These are phyloP conservation scores for Peromyscus melanophrys DNA, from an alignment of 2,797 vertebrate species.

Conservation along the genomic window DNA sequence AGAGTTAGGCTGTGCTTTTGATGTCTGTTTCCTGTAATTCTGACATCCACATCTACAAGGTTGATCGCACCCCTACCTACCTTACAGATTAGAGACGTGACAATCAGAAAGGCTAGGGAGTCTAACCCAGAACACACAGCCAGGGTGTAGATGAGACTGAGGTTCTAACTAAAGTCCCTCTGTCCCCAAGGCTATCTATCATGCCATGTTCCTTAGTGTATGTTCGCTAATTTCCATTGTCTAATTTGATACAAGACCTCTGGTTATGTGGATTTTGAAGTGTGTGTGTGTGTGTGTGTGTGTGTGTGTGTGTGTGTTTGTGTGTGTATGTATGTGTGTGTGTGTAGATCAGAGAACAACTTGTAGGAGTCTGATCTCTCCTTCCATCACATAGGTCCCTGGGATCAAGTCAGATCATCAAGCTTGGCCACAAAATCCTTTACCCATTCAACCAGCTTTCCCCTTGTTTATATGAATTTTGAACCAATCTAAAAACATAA, in stretches of 20 bases:
- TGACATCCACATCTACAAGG: not conserved
- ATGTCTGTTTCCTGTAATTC: not conserved
- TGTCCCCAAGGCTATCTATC: not conserved
- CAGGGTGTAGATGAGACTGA: not conserved
- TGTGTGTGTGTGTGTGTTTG: not conserved
- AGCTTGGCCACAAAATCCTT: not conserved
- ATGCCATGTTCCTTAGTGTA: not conserved
- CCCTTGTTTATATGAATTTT: not conserved
- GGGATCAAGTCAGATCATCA: not conserved
- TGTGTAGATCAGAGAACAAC: not conserved
- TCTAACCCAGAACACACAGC: not conserved
- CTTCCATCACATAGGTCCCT: not conserved
- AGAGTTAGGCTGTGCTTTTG: not conserved
- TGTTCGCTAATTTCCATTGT: not conserved
- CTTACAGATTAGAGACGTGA: not conserved
- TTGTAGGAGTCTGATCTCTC: not conserved
- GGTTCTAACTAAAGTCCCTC: not conserved
- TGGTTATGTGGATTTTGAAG: not conserved
- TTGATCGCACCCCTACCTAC: not conserved
- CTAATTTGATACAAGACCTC: not conserved
- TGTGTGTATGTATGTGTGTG: not conserved
- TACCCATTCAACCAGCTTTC: not conserved
- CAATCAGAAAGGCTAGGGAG: not conserved
- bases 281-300: not conserved
- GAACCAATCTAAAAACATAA: not conserved